A percentile compares a stretch with the other conserved stretches of the same genome.
Evolutionary conservation across 2,888 invertebrate genomes (phyloP).

Genomic region (Selenia dentaria): DNA sequence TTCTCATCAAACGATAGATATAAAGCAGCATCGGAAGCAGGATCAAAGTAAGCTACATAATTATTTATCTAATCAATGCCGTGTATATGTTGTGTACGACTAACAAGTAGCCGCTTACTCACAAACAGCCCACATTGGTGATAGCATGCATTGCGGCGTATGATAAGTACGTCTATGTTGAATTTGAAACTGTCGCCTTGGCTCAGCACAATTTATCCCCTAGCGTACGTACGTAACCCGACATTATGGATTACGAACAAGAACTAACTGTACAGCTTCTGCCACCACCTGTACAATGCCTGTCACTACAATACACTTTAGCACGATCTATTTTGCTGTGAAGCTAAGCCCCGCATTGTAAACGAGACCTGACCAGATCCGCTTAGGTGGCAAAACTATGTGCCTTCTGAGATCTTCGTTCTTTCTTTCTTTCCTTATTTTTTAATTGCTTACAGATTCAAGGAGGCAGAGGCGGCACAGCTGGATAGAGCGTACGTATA

Average conservation of each 20-base stretch:
- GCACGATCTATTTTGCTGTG: constrained; percentile 63
- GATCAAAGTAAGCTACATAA: constrained; percentile 63
- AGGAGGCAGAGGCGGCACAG: constrained; percentile 91
- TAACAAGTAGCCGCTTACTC: constrained; percentile 77
- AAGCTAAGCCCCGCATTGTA: constrained; percentile 61
- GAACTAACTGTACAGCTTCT: constrained; percentile 50
- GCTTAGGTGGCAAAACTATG: constrained; percentile 65
- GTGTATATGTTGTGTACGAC: constrained; percentile 63
- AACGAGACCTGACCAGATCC: constrained; percentile 50
- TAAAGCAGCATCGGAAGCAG: constrained; percentile 49
- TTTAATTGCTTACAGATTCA: constrained; percentile 91
- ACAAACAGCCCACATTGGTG: constrained; percentile 63
- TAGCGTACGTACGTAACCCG: constrained; percentile 7
- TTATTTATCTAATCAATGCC: constrained; percentile 42
- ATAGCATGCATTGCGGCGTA: constrained; percentile 60
- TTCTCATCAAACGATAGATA: constrained; percentile 26
- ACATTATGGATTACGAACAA: constrained; percentile 15
- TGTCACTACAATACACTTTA: constrained; percentile 59
- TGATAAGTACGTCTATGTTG: too few relatives aligned
- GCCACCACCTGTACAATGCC: constrained; percentile 54
- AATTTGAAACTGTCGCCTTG: too few relatives aligned
- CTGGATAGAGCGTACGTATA: constrained; percentile 93
- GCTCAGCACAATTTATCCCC: constrained; percentile 39
- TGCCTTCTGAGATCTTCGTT: constrained; percentile 60
- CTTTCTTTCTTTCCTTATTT: constrained; percentile 80